Base-by-base conservation (phyloP, 2,888 invertebrate species). In the Halocaridina rubra region DNA sequence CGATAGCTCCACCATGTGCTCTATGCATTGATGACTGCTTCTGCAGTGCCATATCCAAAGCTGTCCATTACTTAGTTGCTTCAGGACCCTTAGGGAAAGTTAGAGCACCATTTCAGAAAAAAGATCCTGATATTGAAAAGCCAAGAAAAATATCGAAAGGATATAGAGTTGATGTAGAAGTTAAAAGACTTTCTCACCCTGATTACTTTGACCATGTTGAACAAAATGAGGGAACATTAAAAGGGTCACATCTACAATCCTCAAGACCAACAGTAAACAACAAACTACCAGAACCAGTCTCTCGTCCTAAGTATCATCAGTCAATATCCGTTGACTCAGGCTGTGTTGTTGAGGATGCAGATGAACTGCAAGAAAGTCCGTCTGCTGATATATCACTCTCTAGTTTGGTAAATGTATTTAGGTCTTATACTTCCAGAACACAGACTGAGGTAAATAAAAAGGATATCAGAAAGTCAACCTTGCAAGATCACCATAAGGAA, bases 241-340 rank as follows among this genome's bases (percentile, higher is more conserved):
- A 84, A 27, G 69, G 46, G n/a, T 39, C 81, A 19, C 74, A 80
- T 4, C 77, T 77, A 1, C 30, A 10, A 22, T 77, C 80, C 1
- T 69, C 59, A 3, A 7, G 19, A 4, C 75, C 59, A 3, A 7
- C 19, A 4, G 32, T 69, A 8, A 57, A 57, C 29, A 29, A 67
- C 29, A 72, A 75, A 24, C 59, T 76, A 13, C 8, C 13, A 5
- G 76, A 80, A 19, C 22, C n/a, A n/a, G 32, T 61, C 8, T 32
- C 81, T 13, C 79, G 46, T 30, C 87, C 87, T 19, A 61, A 79
- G 7, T 85, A 85, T 22, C 29, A 39, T 8, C 84, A 85, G 53
- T 85, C 85, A 7, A 30, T 84, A 10, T 87, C 87, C 10, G 81
- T 71, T 46, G 87, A 87, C 32, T 87, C 87, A 33, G 87, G 87